Evolutionary conservation across 2,113 vertebrate species (phyloP).

Genomic region (Chamaea fasciata): DNA sequence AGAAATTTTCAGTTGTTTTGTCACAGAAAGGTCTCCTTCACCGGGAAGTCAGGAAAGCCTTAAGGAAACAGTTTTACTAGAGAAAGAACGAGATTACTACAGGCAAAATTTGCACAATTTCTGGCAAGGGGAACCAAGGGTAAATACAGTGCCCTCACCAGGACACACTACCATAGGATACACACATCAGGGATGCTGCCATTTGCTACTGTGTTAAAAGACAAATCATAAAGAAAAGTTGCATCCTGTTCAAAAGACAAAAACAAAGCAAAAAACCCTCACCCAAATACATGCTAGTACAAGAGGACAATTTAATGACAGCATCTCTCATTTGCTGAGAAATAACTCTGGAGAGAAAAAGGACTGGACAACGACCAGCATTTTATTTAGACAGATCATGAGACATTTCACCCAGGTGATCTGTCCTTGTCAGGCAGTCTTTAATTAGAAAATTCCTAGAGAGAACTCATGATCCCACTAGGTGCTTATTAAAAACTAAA

Average conservation of each 20-base stretch:
- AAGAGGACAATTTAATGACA: slow-evolving; percentile 49
- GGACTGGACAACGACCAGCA: slow-evolving; percentile 48
- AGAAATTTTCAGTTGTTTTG: not conserved
- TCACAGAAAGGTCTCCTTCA: not conserved
- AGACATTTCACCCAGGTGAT: slow-evolving; percentile 49
- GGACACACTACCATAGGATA: not conserved
- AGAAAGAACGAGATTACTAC: not conserved
- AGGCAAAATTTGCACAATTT: not conserved
- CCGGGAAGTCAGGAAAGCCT: not conserved
- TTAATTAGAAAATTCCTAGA: slow-evolving; percentile 79
- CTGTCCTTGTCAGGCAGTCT: slow-evolving; percentile 60
- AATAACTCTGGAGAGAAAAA: slow-evolving; percentile 35
- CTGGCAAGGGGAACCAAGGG: not conserved
- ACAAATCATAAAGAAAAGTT: not conserved
- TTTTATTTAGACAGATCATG: slow-evolving; percentile 65
- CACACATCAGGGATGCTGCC: not conserved
- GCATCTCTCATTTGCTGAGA: slow-evolving; percentile 46
- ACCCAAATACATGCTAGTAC: not conserved
- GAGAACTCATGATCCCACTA: slow-evolving; percentile 42
- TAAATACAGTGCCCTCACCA: not conserved
- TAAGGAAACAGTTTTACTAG: not conserved
- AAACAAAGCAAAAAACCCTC: not conserved
- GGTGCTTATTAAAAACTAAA: slow-evolving; percentile 62
- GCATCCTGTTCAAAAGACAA: not conserved
- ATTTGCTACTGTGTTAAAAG: not conserved